Evolutionary conservation across 2,888 invertebrate genomes (phyloP), one percentile per base, ranked within the genome.

Genomic region (Polia nebulosa): DNA sequence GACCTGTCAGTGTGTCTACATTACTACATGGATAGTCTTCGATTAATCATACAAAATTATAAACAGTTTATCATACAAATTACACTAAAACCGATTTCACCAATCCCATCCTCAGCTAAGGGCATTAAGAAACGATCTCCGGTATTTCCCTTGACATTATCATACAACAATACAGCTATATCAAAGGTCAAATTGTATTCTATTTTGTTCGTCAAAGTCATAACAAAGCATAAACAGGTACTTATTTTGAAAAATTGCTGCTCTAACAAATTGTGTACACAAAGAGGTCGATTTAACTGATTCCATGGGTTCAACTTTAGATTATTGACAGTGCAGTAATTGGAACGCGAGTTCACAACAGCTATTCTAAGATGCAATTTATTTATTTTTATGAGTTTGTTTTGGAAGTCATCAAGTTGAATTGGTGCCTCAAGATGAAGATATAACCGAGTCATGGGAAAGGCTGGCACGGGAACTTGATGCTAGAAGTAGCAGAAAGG

Each of bases 71-170:
- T 45, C 34, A 29, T 49, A 55, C 57, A 66, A 77, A 66, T 75
- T 78, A 44, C 32, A 45, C 8, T 55, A 22, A 62, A 70, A 67
- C 34, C 20, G 62, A 82, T 80, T 84, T 71, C 68, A 67, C 49
- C 44, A 68, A 78, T 66, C 66, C 69, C 61, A 65, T 75, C 66
- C 65, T 71, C 29, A 65, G 44, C 60, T 71, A 68, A 78, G 76
- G 84, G 78, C 78, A 76, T 78, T 79, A 81, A 80, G 83, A 83
- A 85, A 85, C 84, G 78, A 82, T 83, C 80, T 79, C 69, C 49
- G 80, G 61, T 78, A 81, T 84, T 90, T 87, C 80, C 91, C 92
- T 91, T 92, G 92, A 91, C 92, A 92, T 92, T 92, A 88, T 87
- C 81, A 69, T 62, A 72, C 68, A 73, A 81, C 84, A 83, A 84